These are phyloP conservation scores for Heliothis virescens DNA, from an alignment of 1,140 invertebrate genomes.

Conservation along the genomic window DNA sequence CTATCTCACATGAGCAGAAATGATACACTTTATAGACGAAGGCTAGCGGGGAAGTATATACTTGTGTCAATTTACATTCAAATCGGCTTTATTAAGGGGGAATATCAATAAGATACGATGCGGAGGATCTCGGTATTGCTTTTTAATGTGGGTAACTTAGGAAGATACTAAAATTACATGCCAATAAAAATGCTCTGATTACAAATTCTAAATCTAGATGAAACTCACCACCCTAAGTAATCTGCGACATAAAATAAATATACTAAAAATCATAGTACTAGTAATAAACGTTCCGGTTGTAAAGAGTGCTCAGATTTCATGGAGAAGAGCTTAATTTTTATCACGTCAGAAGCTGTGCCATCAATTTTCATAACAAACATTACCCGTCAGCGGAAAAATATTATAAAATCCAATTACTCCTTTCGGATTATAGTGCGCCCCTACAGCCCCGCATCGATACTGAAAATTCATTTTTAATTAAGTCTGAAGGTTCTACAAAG, in stretches of 20 bases:
- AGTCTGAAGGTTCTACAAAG: constrained; percentile 37
- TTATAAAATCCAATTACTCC: constrained; percentile 43
- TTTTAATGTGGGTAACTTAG: constrained; percentile 30
- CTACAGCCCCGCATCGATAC: constrained; percentile 4
- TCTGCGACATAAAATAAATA: constrained; percentile 9
- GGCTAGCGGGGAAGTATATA: constrained; percentile 51
- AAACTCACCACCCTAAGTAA: neutral
- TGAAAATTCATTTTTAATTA: constrained; percentile 52
- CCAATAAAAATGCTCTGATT: no score
- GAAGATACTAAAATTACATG: no score
- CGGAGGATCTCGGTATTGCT: constrained; percentile 37
- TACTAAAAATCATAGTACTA: neutral
- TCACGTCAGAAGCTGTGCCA: constrained; percentile 30
- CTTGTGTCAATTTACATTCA: constrained; percentile 62
- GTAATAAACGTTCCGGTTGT: constrained; percentile 18
- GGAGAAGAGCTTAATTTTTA: constrained; percentile 46
- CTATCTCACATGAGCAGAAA: constrained; percentile 50
- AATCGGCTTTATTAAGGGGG: constrained; percentile 54
- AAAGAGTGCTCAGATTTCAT: constrained; percentile 32
- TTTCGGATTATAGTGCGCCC: constrained; percentile 36
- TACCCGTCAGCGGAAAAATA: constrained; percentile 25
- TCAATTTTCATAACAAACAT: constrained; percentile 49
- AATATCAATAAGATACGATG: constrained; percentile 56
- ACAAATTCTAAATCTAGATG: no score
- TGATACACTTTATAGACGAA: constrained; percentile 55